Conservation (phyloP, 2,888 invertebrate genomes). For the Diarsia mendica region DNA sequence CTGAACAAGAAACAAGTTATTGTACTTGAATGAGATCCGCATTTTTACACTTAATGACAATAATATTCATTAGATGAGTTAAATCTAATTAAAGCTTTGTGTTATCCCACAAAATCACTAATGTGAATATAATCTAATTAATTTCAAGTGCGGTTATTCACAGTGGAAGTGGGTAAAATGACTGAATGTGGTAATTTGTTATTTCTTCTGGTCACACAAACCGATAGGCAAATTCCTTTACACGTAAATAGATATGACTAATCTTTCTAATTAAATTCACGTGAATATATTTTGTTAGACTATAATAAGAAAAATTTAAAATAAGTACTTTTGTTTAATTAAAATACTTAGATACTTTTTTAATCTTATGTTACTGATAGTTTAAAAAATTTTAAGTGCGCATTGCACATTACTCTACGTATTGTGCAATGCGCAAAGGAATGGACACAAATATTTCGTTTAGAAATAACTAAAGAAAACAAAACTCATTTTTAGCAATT, state of each 20-base stretch:
- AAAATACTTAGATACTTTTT: too few species aligned
- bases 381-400: neutral
- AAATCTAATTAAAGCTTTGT: constrained; percentile 49
- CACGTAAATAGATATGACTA: constrained; percentile 13
- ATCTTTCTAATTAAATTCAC: neutral
- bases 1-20: neutral
- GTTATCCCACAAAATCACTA: constrained; percentile 27
- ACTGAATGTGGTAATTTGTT: constrained; percentile 27
- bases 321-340: neutral
- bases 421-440: neutral
- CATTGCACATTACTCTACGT: too few species aligned
- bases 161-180: constrained; percentile 31
- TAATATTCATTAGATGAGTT: neutral
- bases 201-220: constrained; percentile 49
- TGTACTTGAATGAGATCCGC: constrained; percentile 10
- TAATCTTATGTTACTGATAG: too few species aligned
- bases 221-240: constrained; percentile 35
- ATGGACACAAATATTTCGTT: constrained; percentile 25
- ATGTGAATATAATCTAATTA: constrained; percentile 48
- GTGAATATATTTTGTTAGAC: neutral
- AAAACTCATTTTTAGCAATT: neutral
- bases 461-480: neutral
- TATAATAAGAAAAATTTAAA: neutral
- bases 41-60: neutral
- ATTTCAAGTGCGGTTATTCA: constrained; percentile 29